phyloP scores from a whole-genome alignment of 2,113 vertebrate genomes.

The Lutjanus erythropterus region DNA sequence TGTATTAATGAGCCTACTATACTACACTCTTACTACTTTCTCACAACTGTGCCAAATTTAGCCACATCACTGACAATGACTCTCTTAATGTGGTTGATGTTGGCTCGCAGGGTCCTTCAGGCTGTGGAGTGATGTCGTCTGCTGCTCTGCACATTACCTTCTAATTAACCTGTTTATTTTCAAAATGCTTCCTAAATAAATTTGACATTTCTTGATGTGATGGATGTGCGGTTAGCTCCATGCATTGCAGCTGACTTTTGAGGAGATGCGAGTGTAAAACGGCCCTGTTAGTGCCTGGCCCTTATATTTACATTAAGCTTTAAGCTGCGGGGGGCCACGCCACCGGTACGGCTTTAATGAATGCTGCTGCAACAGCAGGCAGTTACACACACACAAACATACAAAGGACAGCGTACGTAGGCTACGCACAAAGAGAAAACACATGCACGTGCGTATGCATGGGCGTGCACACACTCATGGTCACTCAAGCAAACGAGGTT shows the following conservation, averaged over 20 bases:
- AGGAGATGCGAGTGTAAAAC: conserved; percentile 29
- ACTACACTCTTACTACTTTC: conserved; percentile 27
- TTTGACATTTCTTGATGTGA: conserved; percentile 34
- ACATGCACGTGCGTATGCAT: background rate
- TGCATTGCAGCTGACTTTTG: conserved; percentile 14
- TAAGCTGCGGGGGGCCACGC: conserved; percentile 41
- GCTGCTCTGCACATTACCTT: conserved; percentile 30
- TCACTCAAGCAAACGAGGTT: conserved; percentile 72
- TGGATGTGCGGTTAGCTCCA: conserved; percentile 49
- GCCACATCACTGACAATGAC: conserved; percentile 23
- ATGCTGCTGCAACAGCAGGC: conserved; percentile 12
- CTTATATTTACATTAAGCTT: conserved; percentile 44
- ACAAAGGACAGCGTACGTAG: background rate
- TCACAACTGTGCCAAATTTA: conserved; percentile 11
- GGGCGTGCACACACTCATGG: conserved; percentile 15
- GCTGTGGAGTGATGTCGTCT: conserved; percentile 25
- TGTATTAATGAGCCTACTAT: conserved; percentile 50
- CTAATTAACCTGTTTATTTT: conserved; percentile 66
- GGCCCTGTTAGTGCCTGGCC: conserved; percentile 11
- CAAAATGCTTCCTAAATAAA: conserved; percentile 42
- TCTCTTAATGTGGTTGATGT: conserved; percentile 49
- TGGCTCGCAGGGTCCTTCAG: conserved; percentile 3
- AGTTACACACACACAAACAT: background rate
- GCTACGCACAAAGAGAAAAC: conserved; percentile 14
- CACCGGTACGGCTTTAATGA: conserved; percentile 33